Conservation (phyloP, 2,113 vertebrate genomes). For the Scytalopus superciliaris region DNA sequence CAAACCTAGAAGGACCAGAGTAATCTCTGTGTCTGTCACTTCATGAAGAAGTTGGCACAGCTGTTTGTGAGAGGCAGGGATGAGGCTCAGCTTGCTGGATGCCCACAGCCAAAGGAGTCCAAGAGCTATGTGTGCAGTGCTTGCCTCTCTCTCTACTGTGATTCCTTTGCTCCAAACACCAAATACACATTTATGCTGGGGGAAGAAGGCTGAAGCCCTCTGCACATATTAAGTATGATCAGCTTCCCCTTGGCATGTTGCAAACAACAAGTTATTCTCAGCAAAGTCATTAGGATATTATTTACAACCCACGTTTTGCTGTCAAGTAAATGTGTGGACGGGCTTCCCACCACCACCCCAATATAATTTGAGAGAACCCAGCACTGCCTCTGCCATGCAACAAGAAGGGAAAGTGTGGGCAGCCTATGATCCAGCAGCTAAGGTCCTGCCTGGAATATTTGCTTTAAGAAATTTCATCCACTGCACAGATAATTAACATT, state of each 20-base stretch:
- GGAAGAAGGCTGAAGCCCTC: neutral
- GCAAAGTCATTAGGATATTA: neutral
- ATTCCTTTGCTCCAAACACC: neutral
- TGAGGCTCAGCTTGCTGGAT: neutral
- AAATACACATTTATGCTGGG: neutral
- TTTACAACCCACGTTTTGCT: neutral
- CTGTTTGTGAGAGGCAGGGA: neutral
- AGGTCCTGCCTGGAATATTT: neutral
- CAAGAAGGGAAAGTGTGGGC: neutral
- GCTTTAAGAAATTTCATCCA: neutral
- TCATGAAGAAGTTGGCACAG: neutral
- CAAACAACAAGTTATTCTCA: neutral
- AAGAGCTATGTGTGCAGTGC: neutral
- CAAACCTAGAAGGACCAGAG: neutral
- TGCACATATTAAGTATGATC: accelerated
- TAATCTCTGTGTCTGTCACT: neutral
- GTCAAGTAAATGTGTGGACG: neutral
- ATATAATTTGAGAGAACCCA: neutral
- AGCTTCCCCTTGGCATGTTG: neutral
- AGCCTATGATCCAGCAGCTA: neutral
- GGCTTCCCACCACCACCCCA: neutral
- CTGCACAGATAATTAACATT: neutral
- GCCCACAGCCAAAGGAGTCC: neutral
- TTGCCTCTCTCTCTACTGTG: neutral
- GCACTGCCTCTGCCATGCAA: neutral